These are phyloP conservation scores for Paramormyrops kingsleyae DNA, from an alignment of 2,113 vertebrate species.

Conservation along the genomic window DNA sequence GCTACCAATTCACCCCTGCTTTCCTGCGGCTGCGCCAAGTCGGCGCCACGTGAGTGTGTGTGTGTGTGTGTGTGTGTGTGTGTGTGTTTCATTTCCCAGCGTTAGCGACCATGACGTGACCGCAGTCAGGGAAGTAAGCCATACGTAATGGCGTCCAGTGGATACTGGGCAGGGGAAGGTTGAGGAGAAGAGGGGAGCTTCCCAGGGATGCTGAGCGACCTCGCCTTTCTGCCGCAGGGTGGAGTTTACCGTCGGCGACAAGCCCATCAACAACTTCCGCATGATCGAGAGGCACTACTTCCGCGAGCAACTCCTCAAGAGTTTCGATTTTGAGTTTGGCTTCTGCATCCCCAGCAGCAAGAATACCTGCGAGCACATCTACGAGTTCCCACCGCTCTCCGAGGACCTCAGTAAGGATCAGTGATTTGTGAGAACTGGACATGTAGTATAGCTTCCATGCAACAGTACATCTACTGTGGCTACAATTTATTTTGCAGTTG, in stretches of 20 bases:
- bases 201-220: background rate
- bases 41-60: constrained; percentile 88
- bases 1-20: constrained; percentile 92
- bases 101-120: background rate
- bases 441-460: background rate
- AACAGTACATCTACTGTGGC: background rate
- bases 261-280: constrained; percentile 90
- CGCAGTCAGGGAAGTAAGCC: background rate
- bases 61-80: background rate
- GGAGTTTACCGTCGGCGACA: constrained; percentile 92
- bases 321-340: constrained; percentile 95
- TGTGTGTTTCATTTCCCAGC: background rate
- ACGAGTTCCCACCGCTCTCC: constrained; percentile 88
- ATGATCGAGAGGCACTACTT: constrained; percentile 99
- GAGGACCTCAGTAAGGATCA: constrained; percentile 83
- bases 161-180: background rate
- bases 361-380: constrained; percentile 97
- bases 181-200: background rate
- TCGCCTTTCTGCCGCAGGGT: constrained; percentile 61
- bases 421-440: background rate
- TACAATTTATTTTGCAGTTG: background rate
- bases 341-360: constrained; percentile 98
- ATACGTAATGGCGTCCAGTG: background rate
- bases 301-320: constrained; percentile 86
- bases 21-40: constrained; percentile 91